Evolutionary conservation across 1,140 invertebrate genomes (phyloP), one percentile per base, ranked within the genome.

Genomic region (Odontomachus brunneus): DNA sequence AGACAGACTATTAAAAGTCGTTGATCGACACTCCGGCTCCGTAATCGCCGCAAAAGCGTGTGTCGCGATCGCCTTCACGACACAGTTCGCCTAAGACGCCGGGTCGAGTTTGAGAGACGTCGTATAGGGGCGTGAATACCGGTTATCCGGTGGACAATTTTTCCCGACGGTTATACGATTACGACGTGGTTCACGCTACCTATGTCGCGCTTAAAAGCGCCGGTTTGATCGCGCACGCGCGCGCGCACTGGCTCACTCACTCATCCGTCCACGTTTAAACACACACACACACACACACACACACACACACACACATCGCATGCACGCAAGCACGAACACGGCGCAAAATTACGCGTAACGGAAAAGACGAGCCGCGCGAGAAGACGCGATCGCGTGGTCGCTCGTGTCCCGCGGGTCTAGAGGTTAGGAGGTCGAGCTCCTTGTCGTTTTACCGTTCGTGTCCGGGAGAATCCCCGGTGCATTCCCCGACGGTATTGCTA

Each of bases 391-490:
- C 76, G 69, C 86, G 85, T 82, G 87, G 74, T 38, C 72, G 17
- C 59, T 24, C 26, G 59, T 82, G 75, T 78, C 65, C 69, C 53
- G 26, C 73, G 48, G 78, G 59, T 85, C 87, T 88, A 83, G 76
- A 59, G 87, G 87, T 88, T 88, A 88, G 83, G 53, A 84, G 87
- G 87, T 81, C 87, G 82, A 48, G 24, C 72, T 51, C 33, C 60
- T 72, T 49, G 74, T 76, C 81, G 82, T 88, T 75, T 80, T 72
- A 72, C 80, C 55, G 83, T 72, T 78, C 81, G 38, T 67, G 81
- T 87, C 86, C 86, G 86, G 49, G 73, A 86, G 63, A 78, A 62
- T 84, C 69, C 71, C 85, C 78, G n/a, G 63, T 67, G 65, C 75
- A 80, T 80, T 80, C 75, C 75, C 75, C 75, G 75, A 80, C 75